Base-by-base conservation (phyloP, 2,113 vertebrate genomes). In the Ranitomeya variabilis region DNA sequence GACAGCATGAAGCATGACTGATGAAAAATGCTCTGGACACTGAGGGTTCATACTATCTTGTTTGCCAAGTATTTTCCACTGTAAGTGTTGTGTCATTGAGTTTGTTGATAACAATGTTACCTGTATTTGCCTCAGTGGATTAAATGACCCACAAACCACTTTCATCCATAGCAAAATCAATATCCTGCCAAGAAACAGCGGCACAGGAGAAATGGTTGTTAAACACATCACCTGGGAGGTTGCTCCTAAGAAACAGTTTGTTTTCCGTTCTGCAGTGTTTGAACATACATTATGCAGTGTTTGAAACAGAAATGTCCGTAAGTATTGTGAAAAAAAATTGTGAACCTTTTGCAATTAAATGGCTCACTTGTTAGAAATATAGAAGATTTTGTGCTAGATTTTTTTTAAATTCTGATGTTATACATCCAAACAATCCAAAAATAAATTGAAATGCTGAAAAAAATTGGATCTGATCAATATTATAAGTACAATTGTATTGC, bases 141-240 rank as follows among this genome's bases (percentile, higher is more conserved):
- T 99, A 99, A 93, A 99, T 96, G 88, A 97, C 97, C 98, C 98
- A 99, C 90, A 99, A 94, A 6, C 97, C 98, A 37, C 93, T 96
- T 93, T 99, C 97, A 90, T 99, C 98, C 89, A 97, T 95, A 0
- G 97, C 95, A 21, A 99, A 94, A 93, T 98, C 97, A 5, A 99
- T 96, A 90, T 96, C 96, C 67, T 97, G 93, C 95, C 97, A 99
- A 3, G 83, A 83, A 0, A 97, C 96, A n/a, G 93, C 94, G 86
- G 97, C 96, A 79, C 97, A 97, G 0, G 97, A 97, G 71, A 98
- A 99, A 13, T 96, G 98, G 90, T 97, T 97, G 71, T 95, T 95
- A 83, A 86, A 93, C 91, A 81, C 96, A 74, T 97, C 97, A 18
- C 18, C 2, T 19, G 95, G 95, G 79, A 98, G 95, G 0, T 69